Conservation (phyloP, 2,797 vertebrate species). For the Macropus fuliginosus region DNA sequence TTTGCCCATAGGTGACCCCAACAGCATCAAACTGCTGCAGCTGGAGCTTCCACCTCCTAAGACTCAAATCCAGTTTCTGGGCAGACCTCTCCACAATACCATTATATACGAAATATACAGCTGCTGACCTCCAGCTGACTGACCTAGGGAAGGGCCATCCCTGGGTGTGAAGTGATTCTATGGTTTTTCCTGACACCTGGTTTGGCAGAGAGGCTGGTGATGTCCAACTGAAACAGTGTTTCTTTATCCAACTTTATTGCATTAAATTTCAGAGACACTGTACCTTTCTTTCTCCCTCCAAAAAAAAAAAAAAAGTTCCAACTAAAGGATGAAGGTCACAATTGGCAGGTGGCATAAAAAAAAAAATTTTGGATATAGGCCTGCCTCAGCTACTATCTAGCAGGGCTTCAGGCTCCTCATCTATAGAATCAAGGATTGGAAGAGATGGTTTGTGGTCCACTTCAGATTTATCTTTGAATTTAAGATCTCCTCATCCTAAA, state of each 20-base stretch:
- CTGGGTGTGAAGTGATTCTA: background rate
- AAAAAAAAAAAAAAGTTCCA: background rate
- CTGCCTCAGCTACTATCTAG: background rate
- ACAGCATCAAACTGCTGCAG: conserved; percentile 94
- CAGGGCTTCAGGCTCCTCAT: background rate
- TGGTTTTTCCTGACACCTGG: rapidly evolving
- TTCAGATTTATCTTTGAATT: background rate
- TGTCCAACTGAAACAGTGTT: conserved; percentile 51
- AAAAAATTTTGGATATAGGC: too few relatives aligned
- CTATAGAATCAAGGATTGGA: background rate
- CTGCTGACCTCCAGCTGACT: conserved; percentile 50
- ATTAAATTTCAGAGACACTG: conserved; percentile 72
- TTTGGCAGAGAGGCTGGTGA: background rate
- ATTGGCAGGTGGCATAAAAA: too few relatives aligned
- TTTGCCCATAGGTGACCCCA: conserved; percentile 82
- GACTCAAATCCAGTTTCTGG: conserved; percentile 88
- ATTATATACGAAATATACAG: conserved; percentile 47
- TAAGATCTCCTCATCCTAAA: background rate
- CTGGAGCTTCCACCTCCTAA: conserved; percentile 88
- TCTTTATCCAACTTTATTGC: conserved; percentile 75
- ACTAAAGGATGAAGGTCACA: background rate
- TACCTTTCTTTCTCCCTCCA: conserved; percentile 53
- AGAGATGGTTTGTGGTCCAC: background rate
- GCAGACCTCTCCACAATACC: conserved; percentile 88
- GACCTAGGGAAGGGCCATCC: too few relatives aligned